Conservation (phyloP, 92 coral and sea anemone genomes). For the Parazoanthus swiftii region DNA sequence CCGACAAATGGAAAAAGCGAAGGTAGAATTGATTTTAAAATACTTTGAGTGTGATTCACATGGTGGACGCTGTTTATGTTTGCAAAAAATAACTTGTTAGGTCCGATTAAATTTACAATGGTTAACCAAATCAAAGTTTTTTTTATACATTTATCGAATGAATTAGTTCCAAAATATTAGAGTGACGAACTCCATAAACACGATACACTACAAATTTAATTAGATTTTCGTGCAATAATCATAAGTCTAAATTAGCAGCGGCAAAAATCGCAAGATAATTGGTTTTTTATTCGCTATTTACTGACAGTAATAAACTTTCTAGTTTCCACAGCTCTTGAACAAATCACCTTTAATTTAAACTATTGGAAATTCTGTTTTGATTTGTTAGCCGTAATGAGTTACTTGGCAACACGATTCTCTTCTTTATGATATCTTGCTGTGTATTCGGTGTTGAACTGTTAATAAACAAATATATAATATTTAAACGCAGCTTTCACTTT, state of each 20-base stretch:
- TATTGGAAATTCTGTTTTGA: too few relatives aligned
- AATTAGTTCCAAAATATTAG: constrained; percentile 1
- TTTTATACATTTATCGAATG: background rate
- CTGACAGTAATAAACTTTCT: too few relatives aligned
- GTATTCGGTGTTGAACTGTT: too few relatives aligned
- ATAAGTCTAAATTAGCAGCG: background rate
- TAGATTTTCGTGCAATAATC: background rate
- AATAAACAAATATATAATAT: too few relatives aligned
- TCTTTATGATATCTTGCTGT: too few relatives aligned
- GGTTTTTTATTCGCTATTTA: background rate
- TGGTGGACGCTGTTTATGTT: background rate
- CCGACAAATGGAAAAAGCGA: background rate
- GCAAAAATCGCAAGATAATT: background rate
- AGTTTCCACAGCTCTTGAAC: too few relatives aligned
- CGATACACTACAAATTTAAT: background rate
- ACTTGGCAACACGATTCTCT: too few relatives aligned
- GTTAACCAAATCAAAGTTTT: background rate
- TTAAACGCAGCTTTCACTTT: too few relatives aligned
- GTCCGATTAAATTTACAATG: background rate
- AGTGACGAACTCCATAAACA: background rate
- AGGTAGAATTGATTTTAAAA: background rate
- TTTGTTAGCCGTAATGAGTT: too few relatives aligned
- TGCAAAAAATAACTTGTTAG: background rate
- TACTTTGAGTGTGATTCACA: background rate
- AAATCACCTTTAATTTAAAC: too few relatives aligned